Evolutionary conservation across 2,113 vertebrate genomes (phyloP).

Genomic region (Rhagologus leucostigma): DNA sequence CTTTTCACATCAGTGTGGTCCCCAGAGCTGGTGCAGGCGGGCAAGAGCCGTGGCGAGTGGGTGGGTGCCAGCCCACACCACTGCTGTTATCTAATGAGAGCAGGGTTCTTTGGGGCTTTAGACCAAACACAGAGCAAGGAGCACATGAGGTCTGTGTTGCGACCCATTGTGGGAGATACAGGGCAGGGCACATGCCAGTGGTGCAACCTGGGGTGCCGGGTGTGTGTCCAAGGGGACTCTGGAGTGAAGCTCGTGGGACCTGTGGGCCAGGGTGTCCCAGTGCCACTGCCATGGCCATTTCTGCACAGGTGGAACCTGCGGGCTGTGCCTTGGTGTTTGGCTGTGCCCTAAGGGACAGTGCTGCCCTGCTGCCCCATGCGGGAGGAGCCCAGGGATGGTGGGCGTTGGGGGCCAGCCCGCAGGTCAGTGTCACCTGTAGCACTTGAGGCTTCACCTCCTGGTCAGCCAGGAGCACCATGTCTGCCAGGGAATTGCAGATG

Average conservation of each 20-base stretch:
- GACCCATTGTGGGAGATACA: rapidly evolving
- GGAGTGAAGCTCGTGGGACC: rapidly evolving
- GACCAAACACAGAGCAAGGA: background rate
- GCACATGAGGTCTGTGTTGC: rapidly evolving
- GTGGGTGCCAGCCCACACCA: background rate
- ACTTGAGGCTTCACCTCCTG: background rate
- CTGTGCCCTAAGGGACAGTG: rapidly evolving
- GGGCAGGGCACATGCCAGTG: rapidly evolving
- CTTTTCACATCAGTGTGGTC: rapidly evolving
- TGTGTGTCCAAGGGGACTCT: background rate
- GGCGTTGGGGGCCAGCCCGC: rapidly evolving
- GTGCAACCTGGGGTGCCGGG: rapidly evolving
- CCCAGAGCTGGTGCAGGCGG: background rate
- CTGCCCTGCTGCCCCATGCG: background rate
- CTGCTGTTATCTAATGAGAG: background rate
- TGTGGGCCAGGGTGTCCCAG: rapidly evolving
- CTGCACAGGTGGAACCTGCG: background rate
- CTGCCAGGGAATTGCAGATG: background rate
- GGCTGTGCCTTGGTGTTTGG: background rate
- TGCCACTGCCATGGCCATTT: background rate
- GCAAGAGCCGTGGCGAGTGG: rapidly evolving
- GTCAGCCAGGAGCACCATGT: background rate
- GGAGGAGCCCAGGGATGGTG: rapidly evolving
- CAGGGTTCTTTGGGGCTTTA: background rate
- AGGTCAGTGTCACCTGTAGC: background rate